phyloP scores from a whole-genome alignment of 2,797 vertebrate genomes.

The Naso thynnoides region DNA sequence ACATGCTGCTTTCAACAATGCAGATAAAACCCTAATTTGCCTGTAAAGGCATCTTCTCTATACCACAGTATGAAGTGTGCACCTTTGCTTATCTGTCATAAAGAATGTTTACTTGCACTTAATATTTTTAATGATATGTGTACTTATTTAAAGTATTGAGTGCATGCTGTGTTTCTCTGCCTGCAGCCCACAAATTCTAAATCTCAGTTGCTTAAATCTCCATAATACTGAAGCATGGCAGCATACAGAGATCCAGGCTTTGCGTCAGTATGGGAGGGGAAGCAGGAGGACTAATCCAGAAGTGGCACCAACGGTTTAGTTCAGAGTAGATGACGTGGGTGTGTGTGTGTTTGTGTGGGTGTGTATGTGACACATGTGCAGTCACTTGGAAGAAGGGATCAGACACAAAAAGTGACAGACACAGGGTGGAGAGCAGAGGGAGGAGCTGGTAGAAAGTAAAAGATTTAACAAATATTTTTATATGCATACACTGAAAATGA shows the following conservation, averaged over 20 bases:
- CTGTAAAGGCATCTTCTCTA: not conserved
- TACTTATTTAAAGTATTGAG: conserved; percentile 17
- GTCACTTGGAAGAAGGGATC: not conserved
- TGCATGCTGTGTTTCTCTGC: conserved; percentile 6
- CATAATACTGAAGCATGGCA: conserved; percentile 23
- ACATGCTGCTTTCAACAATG: not conserved
- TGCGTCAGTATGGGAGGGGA: conserved; percentile 42
- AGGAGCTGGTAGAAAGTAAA: not conserved
- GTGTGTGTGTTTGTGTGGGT: not conserved
- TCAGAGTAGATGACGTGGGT: not conserved
- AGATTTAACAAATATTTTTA: conserved; percentile 9
- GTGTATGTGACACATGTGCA: not conserved
- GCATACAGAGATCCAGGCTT: conserved; percentile 24
- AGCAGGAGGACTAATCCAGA: conserved; percentile 50
- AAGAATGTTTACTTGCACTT: not conserved
- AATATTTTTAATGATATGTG: conserved; percentile 6
- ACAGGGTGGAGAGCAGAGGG: conserved; percentile 7
- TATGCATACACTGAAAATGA: not conserved
- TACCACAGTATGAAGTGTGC: not conserved
- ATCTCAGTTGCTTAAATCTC: conserved; percentile 33
- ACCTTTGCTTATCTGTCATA: not conserved
- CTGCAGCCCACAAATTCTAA: conserved; percentile 25
- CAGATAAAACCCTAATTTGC: not conserved
- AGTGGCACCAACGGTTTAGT: conserved; percentile 21
- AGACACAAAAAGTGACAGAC: not conserved